Conservation (phyloP, 2,888 invertebrate species). For the Miltochrista miniata region DNA sequence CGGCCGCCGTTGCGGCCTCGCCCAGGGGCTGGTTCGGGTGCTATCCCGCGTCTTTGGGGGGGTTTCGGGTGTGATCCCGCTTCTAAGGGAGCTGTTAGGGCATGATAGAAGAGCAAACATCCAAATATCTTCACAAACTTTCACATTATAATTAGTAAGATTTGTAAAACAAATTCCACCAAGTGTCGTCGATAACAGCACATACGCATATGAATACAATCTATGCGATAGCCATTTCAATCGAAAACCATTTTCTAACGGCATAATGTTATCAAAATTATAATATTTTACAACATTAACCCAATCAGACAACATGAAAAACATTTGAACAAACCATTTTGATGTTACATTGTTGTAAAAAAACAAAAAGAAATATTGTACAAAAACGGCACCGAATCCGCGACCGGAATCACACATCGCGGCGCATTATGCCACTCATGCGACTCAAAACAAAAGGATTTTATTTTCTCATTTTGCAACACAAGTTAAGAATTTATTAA, state of each 20-base stretch:
- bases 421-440: conserved; percentile 34
- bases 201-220: too few relatives aligned
- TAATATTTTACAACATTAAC: background rate
- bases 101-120: too few relatives aligned
- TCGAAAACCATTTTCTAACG: background rate
- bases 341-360: background rate
- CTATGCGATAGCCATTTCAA: too few relatives aligned
- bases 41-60: too few relatives aligned
- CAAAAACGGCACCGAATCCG: conserved; percentile 29
- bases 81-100: too few relatives aligned
- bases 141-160: too few relatives aligned
- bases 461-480: conserved; percentile 33
- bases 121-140: too few relatives aligned
- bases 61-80: too few relatives aligned
- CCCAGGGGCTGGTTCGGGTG: too few relatives aligned
- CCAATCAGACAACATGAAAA: background rate
- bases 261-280: background rate
- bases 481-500: conserved; percentile 52
- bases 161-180: too few relatives aligned
- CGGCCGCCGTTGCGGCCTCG: too few relatives aligned
- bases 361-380: conserved; percentile 24
- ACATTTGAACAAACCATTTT: background rate
- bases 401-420: conserved; percentile 54
- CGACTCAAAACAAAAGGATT: conserved; percentile 33
- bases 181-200: too few relatives aligned